Evolutionary conservation across 2,888 invertebrate species (phyloP).

Genomic region (Temnothorax unifasciatus): DNA sequence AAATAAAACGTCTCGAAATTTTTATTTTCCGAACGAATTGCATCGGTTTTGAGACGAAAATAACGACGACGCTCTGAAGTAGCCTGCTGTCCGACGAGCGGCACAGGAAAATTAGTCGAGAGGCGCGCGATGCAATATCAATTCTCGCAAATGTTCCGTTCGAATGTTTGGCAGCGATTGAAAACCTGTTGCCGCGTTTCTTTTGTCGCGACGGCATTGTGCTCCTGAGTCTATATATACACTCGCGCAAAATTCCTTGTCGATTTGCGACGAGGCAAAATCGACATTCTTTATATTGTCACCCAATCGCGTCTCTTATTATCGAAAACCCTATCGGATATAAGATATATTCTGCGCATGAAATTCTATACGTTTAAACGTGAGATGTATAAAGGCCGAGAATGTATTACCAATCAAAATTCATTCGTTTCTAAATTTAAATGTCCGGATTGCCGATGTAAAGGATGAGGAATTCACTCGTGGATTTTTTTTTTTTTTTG

Average conservation of each 20-base stretch:
- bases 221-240: not conserved
- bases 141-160: not conserved
- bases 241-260: not conserved
- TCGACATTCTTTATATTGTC: not conserved
- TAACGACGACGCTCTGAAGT: not conserved
- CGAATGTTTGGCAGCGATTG: constrained; percentile 14
- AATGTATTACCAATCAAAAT: not conserved
- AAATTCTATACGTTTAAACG: not conserved
- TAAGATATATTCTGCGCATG: not conserved
- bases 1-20: not conserved
- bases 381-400: not conserved
- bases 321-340: not conserved
- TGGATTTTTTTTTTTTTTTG: not conserved
- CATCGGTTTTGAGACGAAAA: not conserved
- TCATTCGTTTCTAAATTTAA: constrained; percentile 25
- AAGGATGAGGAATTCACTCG: constrained; percentile 8
- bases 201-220: constrained; percentile 33
- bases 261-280: not conserved
- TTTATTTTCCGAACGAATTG: not conserved
- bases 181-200: constrained; percentile 24
- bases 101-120: not conserved
- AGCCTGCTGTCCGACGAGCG: not conserved
- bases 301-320: not conserved
- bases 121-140: not conserved
- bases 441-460: not conserved